phyloP scores from a whole-genome alignment of 2,113 vertebrate genomes.

The Edolisoma coerulescens region DNA sequence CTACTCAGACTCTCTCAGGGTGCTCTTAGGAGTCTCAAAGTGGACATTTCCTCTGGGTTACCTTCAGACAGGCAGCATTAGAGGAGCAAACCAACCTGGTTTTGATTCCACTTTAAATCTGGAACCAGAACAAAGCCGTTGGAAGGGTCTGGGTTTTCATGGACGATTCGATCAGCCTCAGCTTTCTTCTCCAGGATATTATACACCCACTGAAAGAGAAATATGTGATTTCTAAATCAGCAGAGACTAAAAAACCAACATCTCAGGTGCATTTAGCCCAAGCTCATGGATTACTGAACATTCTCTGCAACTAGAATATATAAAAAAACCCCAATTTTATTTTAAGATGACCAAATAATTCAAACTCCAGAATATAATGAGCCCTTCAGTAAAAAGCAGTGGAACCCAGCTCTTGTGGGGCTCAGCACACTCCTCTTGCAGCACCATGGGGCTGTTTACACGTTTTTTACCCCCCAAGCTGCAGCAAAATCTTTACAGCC shows the following conservation, averaged over 20 bases:
- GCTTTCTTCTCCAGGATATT: constrained; percentile 97
- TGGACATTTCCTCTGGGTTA: neutral
- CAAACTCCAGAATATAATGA: neutral
- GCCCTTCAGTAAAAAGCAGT: neutral
- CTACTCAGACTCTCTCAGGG: neutral
- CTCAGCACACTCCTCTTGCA: neutral
- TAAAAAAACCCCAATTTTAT: neutral
- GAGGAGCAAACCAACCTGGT: constrained; percentile 77
- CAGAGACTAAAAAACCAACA: neutral
- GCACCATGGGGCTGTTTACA: neutral
- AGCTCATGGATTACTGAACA: neutral
- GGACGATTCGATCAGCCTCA: constrained; percentile 85
- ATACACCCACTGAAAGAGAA: constrained; percentile 89
- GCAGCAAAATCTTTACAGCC: neutral
- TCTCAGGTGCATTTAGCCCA: too few species aligned
- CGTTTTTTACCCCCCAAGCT: neutral
- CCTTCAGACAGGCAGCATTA: neutral
- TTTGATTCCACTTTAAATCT: constrained; percentile 96
- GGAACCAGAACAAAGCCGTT: constrained; percentile 90
- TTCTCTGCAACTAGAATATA: neutral
- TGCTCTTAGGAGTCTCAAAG: neutral
- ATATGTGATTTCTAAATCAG: neutral
- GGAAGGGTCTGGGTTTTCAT: constrained; percentile 84
- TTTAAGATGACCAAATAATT: neutral
- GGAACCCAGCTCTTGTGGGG: neutral